Percentiles rank a stretch among this genome's conserved stretches.
phyloP scores from a whole-genome alignment of 2,888 invertebrate genomes.

The Zaprionus obscuricornis region DNA sequence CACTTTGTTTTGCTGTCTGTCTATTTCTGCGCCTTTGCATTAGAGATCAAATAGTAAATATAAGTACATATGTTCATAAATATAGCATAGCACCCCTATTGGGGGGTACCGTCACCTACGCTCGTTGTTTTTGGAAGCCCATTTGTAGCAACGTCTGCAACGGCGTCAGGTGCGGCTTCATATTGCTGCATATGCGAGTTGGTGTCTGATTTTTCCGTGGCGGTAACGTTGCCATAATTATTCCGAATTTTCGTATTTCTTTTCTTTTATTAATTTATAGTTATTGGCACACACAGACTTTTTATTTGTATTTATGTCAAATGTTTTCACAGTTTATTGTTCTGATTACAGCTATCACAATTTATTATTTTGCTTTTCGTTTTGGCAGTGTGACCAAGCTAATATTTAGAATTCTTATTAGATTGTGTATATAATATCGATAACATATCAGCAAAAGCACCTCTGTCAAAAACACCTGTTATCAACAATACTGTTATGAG shows the following conservation, averaged over 20 bases:
- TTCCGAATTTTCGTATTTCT: too few relatives aligned
- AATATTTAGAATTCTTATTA: too few relatives aligned
- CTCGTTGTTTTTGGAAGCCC: conserved; percentile 94
- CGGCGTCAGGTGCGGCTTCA: conserved; percentile 89
- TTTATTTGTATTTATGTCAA: not conserved
- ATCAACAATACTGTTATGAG: too few relatives aligned
- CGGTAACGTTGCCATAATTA: conserved; percentile 89
- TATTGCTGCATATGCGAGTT: conserved; percentile 85
- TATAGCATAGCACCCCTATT: not conserved
- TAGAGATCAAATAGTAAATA: not conserved
- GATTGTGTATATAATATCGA: too few relatives aligned
- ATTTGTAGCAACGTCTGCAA: conserved; percentile 93
- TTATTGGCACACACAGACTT: not conserved
- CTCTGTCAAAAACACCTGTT: too few relatives aligned
- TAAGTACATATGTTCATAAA: not conserved
- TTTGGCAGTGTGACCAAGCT: conserved; percentile 53
- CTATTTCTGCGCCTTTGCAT: not conserved
- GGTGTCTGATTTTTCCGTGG: conserved; percentile 90
- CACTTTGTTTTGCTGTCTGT: not conserved
- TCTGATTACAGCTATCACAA: conserved; percentile 17
- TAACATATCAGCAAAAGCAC: too few relatives aligned
- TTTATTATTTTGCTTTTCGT: conserved; percentile 39
- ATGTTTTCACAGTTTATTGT: conserved; percentile 3
- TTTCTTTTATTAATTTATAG: not conserved
- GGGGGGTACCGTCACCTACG: conserved; percentile 86